Conservation (phyloP, 1,140 invertebrate species). For the Diabrotica virgifera region DNA sequence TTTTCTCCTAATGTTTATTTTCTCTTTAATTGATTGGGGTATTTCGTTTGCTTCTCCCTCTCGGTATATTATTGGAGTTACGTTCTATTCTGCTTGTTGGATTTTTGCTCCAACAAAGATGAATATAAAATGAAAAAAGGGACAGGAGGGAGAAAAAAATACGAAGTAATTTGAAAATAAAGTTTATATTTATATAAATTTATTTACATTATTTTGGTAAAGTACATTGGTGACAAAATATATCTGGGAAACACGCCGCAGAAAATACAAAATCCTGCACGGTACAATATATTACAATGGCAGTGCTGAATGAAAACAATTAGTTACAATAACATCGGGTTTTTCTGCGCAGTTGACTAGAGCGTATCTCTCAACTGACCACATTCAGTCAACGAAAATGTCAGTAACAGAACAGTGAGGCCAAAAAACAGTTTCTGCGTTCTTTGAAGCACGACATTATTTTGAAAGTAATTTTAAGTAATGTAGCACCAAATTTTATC, state of each 20-base stretch:
- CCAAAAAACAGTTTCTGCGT: no score
- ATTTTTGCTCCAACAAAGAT: no score
- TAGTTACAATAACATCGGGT: background rate
- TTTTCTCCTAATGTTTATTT: no score
- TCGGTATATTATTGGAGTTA: no score
- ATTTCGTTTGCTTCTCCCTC: no score
- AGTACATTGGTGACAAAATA: background rate
- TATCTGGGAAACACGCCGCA: background rate
- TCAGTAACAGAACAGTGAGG: no score
- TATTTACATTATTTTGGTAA: conserved; percentile 6
- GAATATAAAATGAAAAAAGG: no score
- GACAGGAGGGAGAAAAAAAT: background rate
- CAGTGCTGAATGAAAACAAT: conserved; percentile 35
- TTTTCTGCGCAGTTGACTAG: conserved; percentile 8
- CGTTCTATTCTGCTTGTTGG: no score
- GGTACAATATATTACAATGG: conserved; percentile 31
- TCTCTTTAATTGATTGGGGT: no score
- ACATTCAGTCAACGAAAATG: background rate
- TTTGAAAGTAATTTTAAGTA: background rate
- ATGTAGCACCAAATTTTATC: background rate
- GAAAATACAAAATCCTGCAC: conserved; percentile 4
- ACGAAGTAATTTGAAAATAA: conserved; percentile 2
- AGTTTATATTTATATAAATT: conserved; percentile 6
- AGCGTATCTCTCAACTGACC: no score
- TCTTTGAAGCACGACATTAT: no score